Evolutionary conservation across 2,113 vertebrate genomes (phyloP).

Genomic region (Rhizomys pruinosus): DNA sequence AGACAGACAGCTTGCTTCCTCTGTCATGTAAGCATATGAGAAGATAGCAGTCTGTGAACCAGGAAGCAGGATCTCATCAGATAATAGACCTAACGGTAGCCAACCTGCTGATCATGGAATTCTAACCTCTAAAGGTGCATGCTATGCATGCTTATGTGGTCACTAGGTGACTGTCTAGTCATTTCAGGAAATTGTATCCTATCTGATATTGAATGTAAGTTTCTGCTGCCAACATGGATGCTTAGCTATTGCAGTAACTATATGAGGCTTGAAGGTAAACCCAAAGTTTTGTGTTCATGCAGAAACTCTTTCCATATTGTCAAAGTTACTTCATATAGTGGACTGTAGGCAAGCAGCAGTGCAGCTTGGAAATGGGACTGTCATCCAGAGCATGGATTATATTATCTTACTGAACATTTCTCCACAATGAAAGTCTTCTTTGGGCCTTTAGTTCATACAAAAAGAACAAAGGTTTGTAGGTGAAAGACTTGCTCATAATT

Average conservation of each 20-base stretch:
- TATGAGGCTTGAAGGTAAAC: background rate
- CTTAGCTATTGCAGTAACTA: background rate
- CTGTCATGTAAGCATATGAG: background rate
- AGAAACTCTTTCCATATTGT: background rate
- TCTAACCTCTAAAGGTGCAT: background rate
- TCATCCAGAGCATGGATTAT: background rate
- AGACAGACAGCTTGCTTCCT: background rate
- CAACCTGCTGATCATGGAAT: background rate
- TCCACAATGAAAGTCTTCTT: background rate
- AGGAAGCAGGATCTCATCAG: background rate
- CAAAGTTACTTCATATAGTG: background rate
- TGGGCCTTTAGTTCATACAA: background rate
- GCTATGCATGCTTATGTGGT: background rate
- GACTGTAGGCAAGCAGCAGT: background rate
- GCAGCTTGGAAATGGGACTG: background rate
- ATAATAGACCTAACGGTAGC: background rate
- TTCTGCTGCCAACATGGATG: background rate
- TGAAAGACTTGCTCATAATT: background rate
- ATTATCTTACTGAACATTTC: background rate
- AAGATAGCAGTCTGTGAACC: background rate
- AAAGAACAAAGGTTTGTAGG: background rate
- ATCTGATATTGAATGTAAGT: background rate
- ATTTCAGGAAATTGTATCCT: background rate
- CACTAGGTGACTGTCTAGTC: background rate
- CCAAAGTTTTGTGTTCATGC: background rate